Evolutionary conservation across 2,888 invertebrate species (phyloP).

Genomic region (Parasteatoda lunata): DNA sequence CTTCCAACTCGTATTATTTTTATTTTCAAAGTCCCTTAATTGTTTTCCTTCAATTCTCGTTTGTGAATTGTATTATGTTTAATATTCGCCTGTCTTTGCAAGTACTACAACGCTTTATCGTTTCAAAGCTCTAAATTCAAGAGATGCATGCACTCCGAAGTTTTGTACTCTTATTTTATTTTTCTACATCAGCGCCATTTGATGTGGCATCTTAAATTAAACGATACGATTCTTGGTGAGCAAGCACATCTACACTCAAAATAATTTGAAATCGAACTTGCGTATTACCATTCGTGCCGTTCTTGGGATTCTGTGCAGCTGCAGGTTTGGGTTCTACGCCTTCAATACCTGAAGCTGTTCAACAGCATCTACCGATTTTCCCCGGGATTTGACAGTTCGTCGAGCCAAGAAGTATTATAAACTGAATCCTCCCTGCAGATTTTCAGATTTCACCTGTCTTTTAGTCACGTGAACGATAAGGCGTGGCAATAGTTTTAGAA

Average conservation of each 20-base stretch:
- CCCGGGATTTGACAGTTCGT: constrained; percentile 53
- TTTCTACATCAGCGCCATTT: too few relatives aligned
- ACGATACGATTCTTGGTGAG: neutral
- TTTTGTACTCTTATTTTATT: too few relatives aligned
- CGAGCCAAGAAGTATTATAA: constrained; percentile 45
- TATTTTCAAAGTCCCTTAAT: too few relatives aligned
- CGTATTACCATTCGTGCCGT: constrained; percentile 19
- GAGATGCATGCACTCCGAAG: too few relatives aligned
- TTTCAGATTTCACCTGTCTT: constrained; percentile 67
- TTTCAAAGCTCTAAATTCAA: too few relatives aligned
- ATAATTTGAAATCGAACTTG: neutral
- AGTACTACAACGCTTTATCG: too few relatives aligned
- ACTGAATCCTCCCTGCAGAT: constrained; percentile 52
- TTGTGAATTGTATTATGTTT: too few relatives aligned
- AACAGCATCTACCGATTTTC: constrained; percentile 10
- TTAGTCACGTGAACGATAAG: constrained; percentile 62
- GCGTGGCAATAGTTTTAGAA: constrained; percentile 58
- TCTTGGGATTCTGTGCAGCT: constrained; percentile 57
- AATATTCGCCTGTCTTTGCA: too few relatives aligned
- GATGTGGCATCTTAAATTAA: too few relatives aligned
- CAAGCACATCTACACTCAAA: neutral
- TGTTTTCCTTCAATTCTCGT: too few relatives aligned
- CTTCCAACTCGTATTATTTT: too few relatives aligned
- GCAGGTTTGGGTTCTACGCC: constrained; percentile 18
- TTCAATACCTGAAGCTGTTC: constrained; percentile 5